Evolutionary conservation across 2,113 vertebrate species (phyloP).

Genomic region (Grantiella picta): DNA sequence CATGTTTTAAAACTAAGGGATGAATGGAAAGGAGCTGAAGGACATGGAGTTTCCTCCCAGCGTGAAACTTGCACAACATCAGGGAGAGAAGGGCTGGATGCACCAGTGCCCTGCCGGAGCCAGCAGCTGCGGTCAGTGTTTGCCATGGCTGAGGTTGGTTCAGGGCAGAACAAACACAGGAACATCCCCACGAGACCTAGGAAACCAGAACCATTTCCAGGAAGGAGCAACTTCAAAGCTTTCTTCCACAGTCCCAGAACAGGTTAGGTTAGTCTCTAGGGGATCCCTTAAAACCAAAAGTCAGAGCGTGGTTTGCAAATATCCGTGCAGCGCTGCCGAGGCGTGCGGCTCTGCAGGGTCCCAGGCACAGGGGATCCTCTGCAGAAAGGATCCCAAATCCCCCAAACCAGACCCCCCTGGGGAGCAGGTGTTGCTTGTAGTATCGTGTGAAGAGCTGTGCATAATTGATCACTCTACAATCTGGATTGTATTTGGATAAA

Average conservation of each 20-base stretch:
- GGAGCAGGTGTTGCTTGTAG: neutral
- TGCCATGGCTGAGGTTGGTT: neutral
- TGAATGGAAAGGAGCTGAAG: neutral
- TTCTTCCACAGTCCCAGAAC: neutral
- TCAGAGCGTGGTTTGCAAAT: neutral
- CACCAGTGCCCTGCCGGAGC: neutral
- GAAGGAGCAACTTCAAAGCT: constrained; percentile 38
- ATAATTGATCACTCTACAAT: accelerated
- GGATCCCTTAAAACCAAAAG: neutral
- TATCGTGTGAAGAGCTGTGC: accelerated
- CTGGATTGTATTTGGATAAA: accelerated
- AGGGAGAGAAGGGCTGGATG: neutral
- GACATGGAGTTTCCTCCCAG: neutral
- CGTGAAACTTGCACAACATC: neutral
- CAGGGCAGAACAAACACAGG: neutral
- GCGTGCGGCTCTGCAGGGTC: neutral
- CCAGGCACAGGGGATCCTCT: neutral
- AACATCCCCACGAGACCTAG: neutral
- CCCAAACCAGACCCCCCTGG: neutral
- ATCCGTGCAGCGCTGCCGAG: neutral
- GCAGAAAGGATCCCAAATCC: neutral
- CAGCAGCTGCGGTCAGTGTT: accelerated
- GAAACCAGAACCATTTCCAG: constrained; percentile 29
- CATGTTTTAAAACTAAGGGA: neutral
- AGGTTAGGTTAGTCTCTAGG: neutral